Evolutionary conservation across 2,888 invertebrate genomes (phyloP).

Genomic region (Drosophila gaucha): DNA sequence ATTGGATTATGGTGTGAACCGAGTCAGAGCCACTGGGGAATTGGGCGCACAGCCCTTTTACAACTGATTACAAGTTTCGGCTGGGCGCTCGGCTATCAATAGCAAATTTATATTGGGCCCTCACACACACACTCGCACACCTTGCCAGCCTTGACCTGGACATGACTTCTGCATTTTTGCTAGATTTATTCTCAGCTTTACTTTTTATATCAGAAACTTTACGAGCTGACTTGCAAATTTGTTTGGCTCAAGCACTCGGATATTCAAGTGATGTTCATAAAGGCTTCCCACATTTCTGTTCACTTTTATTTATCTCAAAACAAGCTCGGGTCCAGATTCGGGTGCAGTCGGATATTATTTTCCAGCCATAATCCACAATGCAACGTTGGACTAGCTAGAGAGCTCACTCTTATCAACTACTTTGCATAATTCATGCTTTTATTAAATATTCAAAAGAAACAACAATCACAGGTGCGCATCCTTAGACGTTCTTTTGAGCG

Average conservation of each 20-base stretch:
- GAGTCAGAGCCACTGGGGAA: slow-evolving; percentile 49
- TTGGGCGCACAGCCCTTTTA: slow-evolving; percentile 59
- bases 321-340: background rate
- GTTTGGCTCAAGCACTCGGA: slow-evolving; percentile 13
- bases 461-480: slow-evolving; percentile 31
- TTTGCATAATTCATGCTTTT: slow-evolving; percentile 72
- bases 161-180: slow-evolving; percentile 53
- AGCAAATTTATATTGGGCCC: slow-evolving; percentile 56
- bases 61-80: slow-evolving; percentile 63
- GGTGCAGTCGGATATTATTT: slow-evolving; percentile 1
- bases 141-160: slow-evolving; percentile 60
- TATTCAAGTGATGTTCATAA: slow-evolving; percentile 29
- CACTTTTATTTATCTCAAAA: slow-evolving; percentile 8
- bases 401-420: slow-evolving; percentile 35
- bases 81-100: slow-evolving; percentile 57
- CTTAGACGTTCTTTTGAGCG: slow-evolving; percentile 23
- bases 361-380: slow-evolving; percentile 17
- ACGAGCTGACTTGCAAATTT: slow-evolving; percentile 69
- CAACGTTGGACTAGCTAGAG: slow-evolving; percentile 11
- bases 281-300: background rate
- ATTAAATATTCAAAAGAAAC: slow-evolving; percentile 60
- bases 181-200: slow-evolving; percentile 43
- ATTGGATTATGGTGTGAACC: slow-evolving; percentile 70
- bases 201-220: slow-evolving; percentile 63
- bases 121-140: slow-evolving; percentile 17